Conservation (phyloP, 1,140 invertebrate genomes). For the Cardiocondyla obscurior region DNA sequence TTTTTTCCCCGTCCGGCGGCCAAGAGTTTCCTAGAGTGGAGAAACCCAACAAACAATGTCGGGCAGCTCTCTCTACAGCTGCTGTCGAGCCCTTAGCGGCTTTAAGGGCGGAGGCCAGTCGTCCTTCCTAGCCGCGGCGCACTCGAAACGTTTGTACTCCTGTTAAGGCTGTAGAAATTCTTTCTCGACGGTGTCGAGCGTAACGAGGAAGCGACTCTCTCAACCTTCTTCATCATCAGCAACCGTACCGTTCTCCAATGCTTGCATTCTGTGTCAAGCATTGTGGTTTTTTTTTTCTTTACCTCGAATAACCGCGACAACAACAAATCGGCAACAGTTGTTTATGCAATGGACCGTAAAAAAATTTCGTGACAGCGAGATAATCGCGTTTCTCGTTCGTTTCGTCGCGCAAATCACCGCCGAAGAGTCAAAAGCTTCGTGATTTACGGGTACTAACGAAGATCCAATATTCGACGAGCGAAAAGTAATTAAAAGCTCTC, state of each 20-base stretch:
- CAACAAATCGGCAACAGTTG: neutral
- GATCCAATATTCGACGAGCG: neutral
- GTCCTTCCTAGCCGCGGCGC: conserved; percentile 10
- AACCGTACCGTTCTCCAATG: neutral
- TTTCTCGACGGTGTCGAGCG: conserved; percentile 18
- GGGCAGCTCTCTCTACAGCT: neutral
- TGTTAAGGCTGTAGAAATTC: conserved; percentile 43
- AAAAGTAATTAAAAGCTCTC: conserved; percentile 11
- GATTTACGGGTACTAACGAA: conserved; percentile 16
- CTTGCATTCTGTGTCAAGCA: neutral
- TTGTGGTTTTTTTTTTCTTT: neutral
- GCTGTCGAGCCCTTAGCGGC: neutral
- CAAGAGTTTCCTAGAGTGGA: conserved; percentile 6
- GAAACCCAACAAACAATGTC: conserved; percentile 45
- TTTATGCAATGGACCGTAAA: neutral
- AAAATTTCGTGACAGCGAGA: neutral
- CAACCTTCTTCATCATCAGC: conserved; percentile 26
- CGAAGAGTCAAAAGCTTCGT: neutral
- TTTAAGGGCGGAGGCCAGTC: conserved; percentile 19
- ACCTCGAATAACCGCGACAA: conserved; percentile 12
- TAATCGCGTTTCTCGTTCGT: neutral
- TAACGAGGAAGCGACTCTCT: conserved; percentile 34
- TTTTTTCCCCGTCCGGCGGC: neutral
- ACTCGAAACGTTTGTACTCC: conserved; percentile 49
- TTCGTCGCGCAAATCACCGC: neutral